phyloP scores from a whole-genome alignment of 2,113 vertebrate species.

The Microtus richardsoni region DNA sequence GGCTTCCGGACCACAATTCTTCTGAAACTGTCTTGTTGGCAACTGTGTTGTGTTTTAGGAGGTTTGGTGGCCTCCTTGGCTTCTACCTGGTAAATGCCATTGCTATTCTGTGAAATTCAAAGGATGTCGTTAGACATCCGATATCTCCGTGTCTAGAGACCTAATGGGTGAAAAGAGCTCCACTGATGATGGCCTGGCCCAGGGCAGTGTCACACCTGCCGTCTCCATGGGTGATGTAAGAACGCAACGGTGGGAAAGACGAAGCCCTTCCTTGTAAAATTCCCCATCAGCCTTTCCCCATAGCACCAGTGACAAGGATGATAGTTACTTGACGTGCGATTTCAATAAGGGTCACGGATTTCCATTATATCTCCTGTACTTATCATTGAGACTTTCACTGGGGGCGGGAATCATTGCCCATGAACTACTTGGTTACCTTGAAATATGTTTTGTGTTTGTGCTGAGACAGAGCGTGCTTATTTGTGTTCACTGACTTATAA shows the following conservation, averaged over 20 bases:
- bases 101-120: neutral
- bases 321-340: too few relatives aligned
- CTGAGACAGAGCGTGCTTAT: neutral
- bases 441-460: neutral
- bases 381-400: neutral
- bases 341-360: neutral
- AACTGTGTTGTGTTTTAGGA: neutral
- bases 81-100: neutral
- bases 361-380: neutral
- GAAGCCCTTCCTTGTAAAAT: fast-evolving
- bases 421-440: neutral
- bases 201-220: fast-evolving
- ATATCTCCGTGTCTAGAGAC: neutral
- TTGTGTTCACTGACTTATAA: neutral
- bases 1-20: neutral
- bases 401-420: neutral
- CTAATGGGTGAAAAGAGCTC: neutral
- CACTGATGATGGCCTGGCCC: fast-evolving
- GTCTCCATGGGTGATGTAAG: fast-evolving
- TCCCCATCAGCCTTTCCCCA: neutral
- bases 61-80: neutral
- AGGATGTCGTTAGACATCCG: neutral
- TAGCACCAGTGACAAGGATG: too few relatives aligned
- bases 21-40: neutral
- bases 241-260: neutral